phyloP scores from a whole-genome alignment of 2,113 vertebrate species.

The Zosterops japonicus region DNA sequence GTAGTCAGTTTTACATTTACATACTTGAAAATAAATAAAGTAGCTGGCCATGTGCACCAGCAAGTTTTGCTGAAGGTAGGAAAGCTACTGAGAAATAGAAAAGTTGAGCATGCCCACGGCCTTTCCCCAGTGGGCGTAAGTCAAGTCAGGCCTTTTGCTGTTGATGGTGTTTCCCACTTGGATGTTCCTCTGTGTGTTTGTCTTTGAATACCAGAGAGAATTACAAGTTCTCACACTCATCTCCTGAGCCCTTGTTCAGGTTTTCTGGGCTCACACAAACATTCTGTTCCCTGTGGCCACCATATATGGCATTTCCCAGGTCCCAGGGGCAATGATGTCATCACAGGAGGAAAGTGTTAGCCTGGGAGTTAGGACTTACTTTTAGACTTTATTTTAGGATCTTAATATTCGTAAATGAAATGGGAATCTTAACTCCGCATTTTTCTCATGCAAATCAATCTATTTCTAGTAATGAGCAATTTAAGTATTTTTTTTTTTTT shows the following conservation, averaged over 20 bases:
- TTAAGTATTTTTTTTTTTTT: neutral
- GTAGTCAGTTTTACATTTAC: neutral
- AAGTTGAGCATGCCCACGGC: neutral
- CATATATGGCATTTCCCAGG: neutral
- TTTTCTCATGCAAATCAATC: conserved; percentile 43
- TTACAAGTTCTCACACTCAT: neutral
- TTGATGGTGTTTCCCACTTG: neutral
- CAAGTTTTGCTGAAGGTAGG: neutral
- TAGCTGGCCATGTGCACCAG: neutral
- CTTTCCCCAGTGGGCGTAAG: neutral
- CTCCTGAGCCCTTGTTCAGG: neutral
- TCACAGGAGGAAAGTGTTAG: neutral
- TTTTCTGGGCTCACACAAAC: neutral
- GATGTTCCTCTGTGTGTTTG: neutral
- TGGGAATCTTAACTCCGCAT: neutral
- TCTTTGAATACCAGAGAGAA: neutral
- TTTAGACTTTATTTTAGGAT: neutral
- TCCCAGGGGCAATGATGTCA: neutral
- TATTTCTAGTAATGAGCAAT: conserved; percentile 52
- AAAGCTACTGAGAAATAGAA: neutral
- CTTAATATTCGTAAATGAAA: neutral
- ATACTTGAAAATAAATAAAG: neutral
- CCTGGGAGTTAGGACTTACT: neutral
- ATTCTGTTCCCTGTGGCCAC: neutral
- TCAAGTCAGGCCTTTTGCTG: neutral